A percentile compares a stretch with the other conserved stretches of the same genome.
These are phyloP conservation scores for Muricea muricata DNA, from an alignment of 92 coral and sea anemone species.

Conservation along the genomic window DNA sequence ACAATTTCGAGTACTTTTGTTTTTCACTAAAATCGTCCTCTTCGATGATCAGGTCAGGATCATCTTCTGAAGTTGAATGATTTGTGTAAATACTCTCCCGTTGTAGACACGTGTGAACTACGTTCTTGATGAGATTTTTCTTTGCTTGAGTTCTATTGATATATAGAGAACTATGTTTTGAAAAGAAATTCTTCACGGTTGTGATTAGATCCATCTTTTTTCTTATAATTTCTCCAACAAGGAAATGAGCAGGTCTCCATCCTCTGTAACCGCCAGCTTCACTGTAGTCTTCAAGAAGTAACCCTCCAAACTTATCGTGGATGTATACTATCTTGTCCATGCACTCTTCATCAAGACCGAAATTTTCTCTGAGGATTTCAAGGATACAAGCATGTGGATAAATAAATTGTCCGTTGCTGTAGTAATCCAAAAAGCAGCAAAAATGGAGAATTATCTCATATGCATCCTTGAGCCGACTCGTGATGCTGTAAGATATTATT, in stretches of 20 bases:
- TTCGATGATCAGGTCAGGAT: conserved; percentile 24
- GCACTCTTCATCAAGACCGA: neutral
- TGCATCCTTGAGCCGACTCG: neutral
- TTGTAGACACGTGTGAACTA: conserved; percentile 57
- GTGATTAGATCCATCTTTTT: conserved; percentile 22
- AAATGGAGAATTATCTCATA: conserved; percentile 50
- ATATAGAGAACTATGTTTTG: neutral
- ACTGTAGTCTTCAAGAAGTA: conserved; percentile 63
- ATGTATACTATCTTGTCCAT: conserved; percentile 7
- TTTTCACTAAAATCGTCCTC: conserved; percentile 59
- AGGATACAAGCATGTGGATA: conserved; percentile 54
- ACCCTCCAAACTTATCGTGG: conserved; percentile 68
- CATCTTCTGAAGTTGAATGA: neutral
- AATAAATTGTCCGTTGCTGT: conserved; percentile 48
- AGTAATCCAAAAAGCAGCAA: conserved; percentile 62
- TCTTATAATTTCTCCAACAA: conserved; percentile 67
- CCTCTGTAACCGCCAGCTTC: conserved; percentile 63
- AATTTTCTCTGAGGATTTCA: conserved; percentile 52
- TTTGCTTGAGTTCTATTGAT: conserved; percentile 45
- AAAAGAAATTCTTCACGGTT: conserved; percentile 31
- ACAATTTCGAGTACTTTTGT: conserved; percentile 59
- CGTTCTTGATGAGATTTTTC: conserved; percentile 50
- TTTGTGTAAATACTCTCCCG: conserved; percentile 2
- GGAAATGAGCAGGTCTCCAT: conserved; percentile 76
- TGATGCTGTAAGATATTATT: conserved; percentile 32